Evolutionary conservation across 2,113 vertebrate species (phyloP).

Genomic region (Rhizomys pruinosus): DNA sequence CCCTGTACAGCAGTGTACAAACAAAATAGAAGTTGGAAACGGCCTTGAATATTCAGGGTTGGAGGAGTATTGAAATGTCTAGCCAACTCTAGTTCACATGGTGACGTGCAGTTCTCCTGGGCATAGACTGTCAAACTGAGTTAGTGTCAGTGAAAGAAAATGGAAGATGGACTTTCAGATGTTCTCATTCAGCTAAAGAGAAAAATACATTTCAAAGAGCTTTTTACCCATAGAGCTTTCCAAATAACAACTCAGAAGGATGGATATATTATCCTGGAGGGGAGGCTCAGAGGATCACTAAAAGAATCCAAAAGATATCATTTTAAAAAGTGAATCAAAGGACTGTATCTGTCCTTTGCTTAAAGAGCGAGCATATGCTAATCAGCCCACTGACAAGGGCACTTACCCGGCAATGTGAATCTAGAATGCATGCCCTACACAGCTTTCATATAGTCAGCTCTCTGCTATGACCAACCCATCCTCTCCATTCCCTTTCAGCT

Average conservation of each 20-base stretch:
- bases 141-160: conserved; percentile 71
- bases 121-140: conserved; percentile 68
- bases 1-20: conserved; percentile 62
- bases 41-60: conserved; percentile 30
- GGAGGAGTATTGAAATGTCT: conserved; percentile 52
- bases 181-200: conserved; percentile 61
- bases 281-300: conserved; percentile 36
- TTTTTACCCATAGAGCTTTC: conserved; percentile 61
- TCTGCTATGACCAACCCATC: background rate
- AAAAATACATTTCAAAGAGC: conserved; percentile 69
- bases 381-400: background rate
- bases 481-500: background rate
- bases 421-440: background rate
- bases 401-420: background rate
- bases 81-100: conserved; percentile 32
- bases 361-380: conserved; percentile 21
- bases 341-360: background rate
- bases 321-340: conserved; percentile 43
- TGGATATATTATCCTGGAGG: background rate
- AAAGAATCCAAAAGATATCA: background rate
- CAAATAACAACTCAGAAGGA: conserved; percentile 56
- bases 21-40: conserved; percentile 66
- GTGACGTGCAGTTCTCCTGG: conserved; percentile 59
- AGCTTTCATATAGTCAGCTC: background rate
- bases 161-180: conserved; percentile 68